These are phyloP conservation scores for Neoarius graeffei DNA, from an alignment of 2,113 vertebrate genomes.

Conservation along the genomic window DNA sequence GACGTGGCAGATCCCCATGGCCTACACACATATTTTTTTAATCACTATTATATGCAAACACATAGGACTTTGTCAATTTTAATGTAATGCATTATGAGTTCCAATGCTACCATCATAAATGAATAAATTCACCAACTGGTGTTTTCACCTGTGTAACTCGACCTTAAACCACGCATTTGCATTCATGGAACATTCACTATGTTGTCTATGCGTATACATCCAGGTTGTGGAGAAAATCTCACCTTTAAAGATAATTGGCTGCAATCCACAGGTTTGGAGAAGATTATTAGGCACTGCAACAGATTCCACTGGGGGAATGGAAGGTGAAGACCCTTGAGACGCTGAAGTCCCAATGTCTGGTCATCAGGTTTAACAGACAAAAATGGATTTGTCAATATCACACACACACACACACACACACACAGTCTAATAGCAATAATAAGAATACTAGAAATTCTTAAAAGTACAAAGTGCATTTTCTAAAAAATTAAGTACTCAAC, in stretches of 20 bases:
- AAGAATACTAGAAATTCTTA: background rate
- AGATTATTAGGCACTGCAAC: constrained; percentile 90
- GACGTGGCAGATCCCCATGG: constrained; percentile 89
- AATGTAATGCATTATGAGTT: background rate
- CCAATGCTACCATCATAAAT: background rate
- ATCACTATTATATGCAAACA: background rate
- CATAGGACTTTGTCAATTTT: background rate
- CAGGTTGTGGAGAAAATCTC: constrained; percentile 7
- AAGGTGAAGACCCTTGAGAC: constrained; percentile 73
- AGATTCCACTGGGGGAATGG: constrained; percentile 74
- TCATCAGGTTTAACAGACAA: background rate
- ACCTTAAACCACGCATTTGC: background rate
- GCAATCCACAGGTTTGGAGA: constrained; percentile 87
- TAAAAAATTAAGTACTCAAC: background rate
- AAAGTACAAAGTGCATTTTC: too few species aligned
- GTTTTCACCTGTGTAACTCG: background rate
- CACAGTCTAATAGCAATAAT: background rate
- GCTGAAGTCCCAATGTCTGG: constrained; percentile 70
- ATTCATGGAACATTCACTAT: background rate
- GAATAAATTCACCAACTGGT: background rate
- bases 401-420: background rate
- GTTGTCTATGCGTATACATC: background rate
- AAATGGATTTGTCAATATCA: background rate
- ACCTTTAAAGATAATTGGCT: constrained; percentile 97
- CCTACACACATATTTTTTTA: constrained; percentile 68